Evolutionary conservation across 2,797 vertebrate species (phyloP), one percentile per base, ranked within the genome.

Genomic region (Denticeps clupeoides): DNA sequence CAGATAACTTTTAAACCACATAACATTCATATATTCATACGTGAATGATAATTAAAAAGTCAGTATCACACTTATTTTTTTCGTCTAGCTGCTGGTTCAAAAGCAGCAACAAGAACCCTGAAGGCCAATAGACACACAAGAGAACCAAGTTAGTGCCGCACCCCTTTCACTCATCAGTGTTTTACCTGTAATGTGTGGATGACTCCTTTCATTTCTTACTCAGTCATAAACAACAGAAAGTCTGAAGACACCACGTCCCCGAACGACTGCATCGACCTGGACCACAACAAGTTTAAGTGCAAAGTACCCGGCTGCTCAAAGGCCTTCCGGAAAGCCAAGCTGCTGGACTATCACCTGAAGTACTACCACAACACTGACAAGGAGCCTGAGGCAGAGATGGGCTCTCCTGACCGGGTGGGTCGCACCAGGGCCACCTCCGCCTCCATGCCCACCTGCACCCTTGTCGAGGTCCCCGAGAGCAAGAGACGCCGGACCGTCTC

Each of bases 261-360:
- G n/a, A 64, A 56, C 44, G 65, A 66, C 45, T 41, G 52, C 26
- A 62, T 65, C 42, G 65, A 70, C 41, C 45, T 71, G 35, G 70
- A 71, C 53, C 69, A 68, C 51, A 67, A 64, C 55, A 67, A 72
- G 55, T 69, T 74, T 47, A 73, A 68, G 46, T 75, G 74, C 60
- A 62, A 62, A 55, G 47, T 72, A 42, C 56, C 60, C 25, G 65
- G 55, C 33, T 46, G 41, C 31, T 53, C 57, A 18, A 71, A 69
- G 52, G 8, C 69, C 10, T 75, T 72, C 51, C 60, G 69, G 8
- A 60, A 67, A 45, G 53, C 13, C 10, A 65, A 60, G 51, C 59
- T 74, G 25, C 49, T 72, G 45, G 64, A 66, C 47, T 75, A 72
- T 51, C 59, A 55, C 33, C 60, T 75, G 15, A 75, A 74, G 56